phyloP scores from a whole-genome alignment of 2,113 vertebrate genomes.

The Anas platyrhynchos region DNA sequence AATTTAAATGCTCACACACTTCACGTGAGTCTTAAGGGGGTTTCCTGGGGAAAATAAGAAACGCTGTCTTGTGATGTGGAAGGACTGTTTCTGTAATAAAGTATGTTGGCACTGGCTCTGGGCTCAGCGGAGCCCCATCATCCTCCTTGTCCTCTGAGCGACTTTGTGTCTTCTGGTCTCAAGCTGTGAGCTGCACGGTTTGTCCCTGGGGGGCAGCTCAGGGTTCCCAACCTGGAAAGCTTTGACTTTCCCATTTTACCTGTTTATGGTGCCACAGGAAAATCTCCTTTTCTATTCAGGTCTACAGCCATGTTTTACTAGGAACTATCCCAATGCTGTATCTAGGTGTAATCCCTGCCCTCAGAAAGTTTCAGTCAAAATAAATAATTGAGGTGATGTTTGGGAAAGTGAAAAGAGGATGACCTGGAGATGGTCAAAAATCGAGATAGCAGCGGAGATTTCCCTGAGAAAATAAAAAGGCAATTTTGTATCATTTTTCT shows the following conservation, averaged over 20 bases:
- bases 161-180: background rate
- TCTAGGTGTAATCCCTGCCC: background rate
- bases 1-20: background rate
- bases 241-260: background rate
- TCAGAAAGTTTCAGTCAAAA: background rate
- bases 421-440: background rate
- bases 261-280: background rate
- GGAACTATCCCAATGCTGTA: background rate
- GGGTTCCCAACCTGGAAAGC: background rate
- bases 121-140: background rate
- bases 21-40: background rate
- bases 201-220: background rate
- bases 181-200: background rate
- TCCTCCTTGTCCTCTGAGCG: background rate
- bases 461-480: background rate
- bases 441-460: background rate
- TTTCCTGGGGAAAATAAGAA: background rate
- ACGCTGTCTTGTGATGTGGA: background rate
- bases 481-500: background rate
- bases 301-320: background rate
- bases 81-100: background rate
- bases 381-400: background rate
- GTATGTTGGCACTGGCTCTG: background rate
- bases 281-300: background rate
- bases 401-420: background rate